Base-by-base conservation (phyloP, 2,113 vertebrate species). In the Verasper variegatus region DNA sequence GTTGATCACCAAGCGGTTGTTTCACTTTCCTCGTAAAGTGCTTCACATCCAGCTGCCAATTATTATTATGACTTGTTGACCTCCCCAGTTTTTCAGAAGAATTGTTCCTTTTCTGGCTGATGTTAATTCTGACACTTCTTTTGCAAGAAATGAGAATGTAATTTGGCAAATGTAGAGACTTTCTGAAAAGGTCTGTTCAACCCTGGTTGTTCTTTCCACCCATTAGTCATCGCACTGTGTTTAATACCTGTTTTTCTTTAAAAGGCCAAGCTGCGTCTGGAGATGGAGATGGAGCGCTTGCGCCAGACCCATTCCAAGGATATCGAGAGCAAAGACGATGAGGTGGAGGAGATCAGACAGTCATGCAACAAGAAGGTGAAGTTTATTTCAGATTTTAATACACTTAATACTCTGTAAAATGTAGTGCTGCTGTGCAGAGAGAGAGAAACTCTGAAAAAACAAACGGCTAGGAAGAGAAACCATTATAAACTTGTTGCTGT, bases 231-330 rank as follows among this genome's bases (percentile, higher is more conserved):
- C 68, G 63, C 56, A 58, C 21, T 7, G 11, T 42, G 1, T 54
- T 9, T 10, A 14, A 13, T 45, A n/a, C 79, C 5, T 42, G 40
- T 76, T 71, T 68, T 20, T 65, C 26, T 71, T 21, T 73, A n/a
- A 42, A 42, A 99, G 97, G 96, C 96, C 23, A 99, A 99, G 83
- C 94, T 99, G 52, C 96, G 98, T 57, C 92, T 98, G 49, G 97
- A 99, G 92, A 99, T 99, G 98, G 98, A 99, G 94, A 99, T 95
- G 96, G 97, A 99, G 89, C 87, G 97, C 17, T 91, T 97, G 61
- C 94, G 97, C 56, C 98, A 99, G 85, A 99, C 95, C 3, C 97
- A 99, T 27, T 93, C 95, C 78, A 99, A 99, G 90, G 98, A 99
- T 81, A 94, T 98, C 4, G 98, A 99, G 82, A 96, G 88, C 91